Base-by-base conservation (phyloP, 2,797 vertebrate species). In the Tapirus indicus region DNA sequence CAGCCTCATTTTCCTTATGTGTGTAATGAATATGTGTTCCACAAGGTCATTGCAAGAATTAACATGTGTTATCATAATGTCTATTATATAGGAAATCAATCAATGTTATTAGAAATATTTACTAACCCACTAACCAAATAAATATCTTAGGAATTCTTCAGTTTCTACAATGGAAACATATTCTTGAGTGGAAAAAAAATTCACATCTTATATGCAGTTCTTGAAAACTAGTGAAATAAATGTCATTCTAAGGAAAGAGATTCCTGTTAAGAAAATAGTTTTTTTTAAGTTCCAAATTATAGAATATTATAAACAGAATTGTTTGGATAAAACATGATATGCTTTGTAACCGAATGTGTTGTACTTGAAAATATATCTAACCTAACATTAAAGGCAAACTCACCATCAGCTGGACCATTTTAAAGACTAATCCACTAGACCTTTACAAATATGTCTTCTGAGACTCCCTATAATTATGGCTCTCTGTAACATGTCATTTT, bases 401-500 rank as follows among this genome's bases (percentile, higher is more conserved):
- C 94, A 90, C 41, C 49, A 94, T 85, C 58, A 96, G 77, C 83
- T 97, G 75, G 68, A 95, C 18, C 80, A 94, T 97, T 98, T 97
- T 92, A 97, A 98, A 91, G 74, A 47, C 32, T 90, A 95, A 97
- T 96, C 95, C 77, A 72, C 83, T 49, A 71, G 71, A 95, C 13
- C 9, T 97, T 97, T 93, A 93, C 90, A 98, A 98, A 87, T 86
- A 74, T 58, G 93, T 96, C 56, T 96, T 97, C 82, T 25, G 71
- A 96, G 97, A 85, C 69, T 97, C 92, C n/a, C 93, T 97, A 62
- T 98, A 98, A 98, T 98, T 98, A 97, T 86, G 86, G 71, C 60
- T 98, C n/a, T 80, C 96, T 38, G n/a, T 54, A 97, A 93, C 71
- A 58, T 97, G 94, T 80, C 35, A 97, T 98, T 98, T 98, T 98